Evolutionary conservation across 2,797 vertebrate genomes (phyloP).

Genomic region (Cynopterus sphinx): DNA sequence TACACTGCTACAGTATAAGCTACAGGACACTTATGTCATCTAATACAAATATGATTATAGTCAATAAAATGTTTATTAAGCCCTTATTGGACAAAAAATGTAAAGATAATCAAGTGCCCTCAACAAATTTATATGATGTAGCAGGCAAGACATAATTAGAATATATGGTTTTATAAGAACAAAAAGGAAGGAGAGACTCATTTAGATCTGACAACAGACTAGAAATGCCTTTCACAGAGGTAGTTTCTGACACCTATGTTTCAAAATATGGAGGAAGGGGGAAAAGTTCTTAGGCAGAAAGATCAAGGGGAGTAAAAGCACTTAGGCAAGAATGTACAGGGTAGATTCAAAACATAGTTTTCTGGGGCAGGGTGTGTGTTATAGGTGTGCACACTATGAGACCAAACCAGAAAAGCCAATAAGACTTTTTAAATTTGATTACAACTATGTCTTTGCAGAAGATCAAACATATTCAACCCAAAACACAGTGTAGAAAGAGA

Average conservation of each 20-base stretch:
- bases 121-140: background rate
- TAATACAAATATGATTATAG: background rate
- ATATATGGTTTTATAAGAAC: background rate
- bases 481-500: conserved; percentile 19
- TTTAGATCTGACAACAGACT: background rate
- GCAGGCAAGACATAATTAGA: background rate
- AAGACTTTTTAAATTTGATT: background rate
- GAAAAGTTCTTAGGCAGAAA: background rate
- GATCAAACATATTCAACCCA: background rate
- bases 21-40: background rate
- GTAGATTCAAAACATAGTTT: background rate
- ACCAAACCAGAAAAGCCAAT: background rate
- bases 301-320: background rate
- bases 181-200: background rate
- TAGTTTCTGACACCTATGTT: background rate
- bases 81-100: background rate
- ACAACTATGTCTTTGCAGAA: background rate
- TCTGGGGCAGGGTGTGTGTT: background rate
- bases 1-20: background rate
- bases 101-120: background rate
- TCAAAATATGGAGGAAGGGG: background rate
- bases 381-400: background rate
- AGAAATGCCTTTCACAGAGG: background rate
- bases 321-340: background rate
- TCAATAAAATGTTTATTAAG: conserved; percentile 22